Percentiles rank a stretch among this genome's conserved stretches.
These are phyloP conservation scores for Ectropis grisescens DNA, from an alignment of 1,140 invertebrate genomes.

Conservation along the genomic window DNA sequence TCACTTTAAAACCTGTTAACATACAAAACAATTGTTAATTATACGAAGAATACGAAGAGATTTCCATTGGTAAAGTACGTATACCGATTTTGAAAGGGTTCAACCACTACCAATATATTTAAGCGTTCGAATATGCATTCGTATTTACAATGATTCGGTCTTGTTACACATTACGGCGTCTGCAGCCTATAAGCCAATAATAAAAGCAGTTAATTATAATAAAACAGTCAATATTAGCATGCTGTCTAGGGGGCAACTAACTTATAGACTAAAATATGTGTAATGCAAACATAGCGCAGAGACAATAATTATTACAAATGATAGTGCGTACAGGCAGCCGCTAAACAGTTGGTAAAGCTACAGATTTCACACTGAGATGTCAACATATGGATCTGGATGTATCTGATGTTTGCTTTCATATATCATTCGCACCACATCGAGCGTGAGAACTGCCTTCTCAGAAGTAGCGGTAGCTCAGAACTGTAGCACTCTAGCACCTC, in stretches of 20 bases:
- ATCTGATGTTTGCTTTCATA: slow-evolving; percentile 62
- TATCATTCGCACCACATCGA: slow-evolving; percentile 59
- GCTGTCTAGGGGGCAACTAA: slow-evolving; percentile 13
- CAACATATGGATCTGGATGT: slow-evolving; percentile 69
- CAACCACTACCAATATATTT: no score
- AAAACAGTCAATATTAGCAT: slow-evolving; percentile 6
- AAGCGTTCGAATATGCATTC: no score
- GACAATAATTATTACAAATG: slow-evolving; percentile 69
- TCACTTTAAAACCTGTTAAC: no score
- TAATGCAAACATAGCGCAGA: slow-evolving; percentile 56
- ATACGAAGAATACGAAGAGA: no score
- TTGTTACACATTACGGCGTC: no score
- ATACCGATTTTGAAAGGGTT: no score
- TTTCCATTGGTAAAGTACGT: no score
- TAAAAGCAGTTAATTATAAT: no score
- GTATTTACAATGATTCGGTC: no score
- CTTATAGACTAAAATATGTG: no score
- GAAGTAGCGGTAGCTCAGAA: slow-evolving; percentile 48
- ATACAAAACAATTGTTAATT: no score
- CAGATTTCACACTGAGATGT: slow-evolving; percentile 66
- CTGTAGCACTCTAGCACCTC: slow-evolving; percentile 52
- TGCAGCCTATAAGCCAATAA: no score
- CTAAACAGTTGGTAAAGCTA: slow-evolving; percentile 68
- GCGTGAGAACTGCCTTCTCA: slow-evolving; percentile 55
- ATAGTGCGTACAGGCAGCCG: slow-evolving; percentile 55